These are phyloP conservation scores for Plagiodera versicolora DNA, from an alignment of 2,888 invertebrate genomes.

Conservation along the genomic window DNA sequence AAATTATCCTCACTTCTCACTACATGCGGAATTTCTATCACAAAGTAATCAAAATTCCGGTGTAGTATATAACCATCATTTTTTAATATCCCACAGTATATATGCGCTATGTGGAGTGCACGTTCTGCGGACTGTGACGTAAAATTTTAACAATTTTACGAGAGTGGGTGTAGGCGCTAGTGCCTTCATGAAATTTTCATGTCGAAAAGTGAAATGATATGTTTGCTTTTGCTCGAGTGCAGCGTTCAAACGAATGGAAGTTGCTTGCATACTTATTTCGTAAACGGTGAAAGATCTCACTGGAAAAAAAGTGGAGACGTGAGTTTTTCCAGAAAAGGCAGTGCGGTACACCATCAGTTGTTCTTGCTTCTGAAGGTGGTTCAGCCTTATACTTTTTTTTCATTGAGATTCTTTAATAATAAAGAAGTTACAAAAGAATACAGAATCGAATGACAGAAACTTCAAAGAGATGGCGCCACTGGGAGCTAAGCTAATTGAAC, in stretches of 20 bases:
- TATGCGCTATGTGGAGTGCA: conserved; percentile 9
- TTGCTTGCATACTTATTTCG: conserved; percentile 4
- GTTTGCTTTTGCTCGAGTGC: conserved; percentile 19
- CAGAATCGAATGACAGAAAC: too few relatives aligned
- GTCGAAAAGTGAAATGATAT: conserved; percentile 24
- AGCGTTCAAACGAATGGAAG: conserved; percentile 3
- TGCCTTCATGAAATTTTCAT: conserved; percentile 25
- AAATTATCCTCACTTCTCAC: not conserved
- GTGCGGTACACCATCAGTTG: too few relatives aligned
- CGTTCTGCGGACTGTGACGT: conserved; percentile 12
- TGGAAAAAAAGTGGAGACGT: too few relatives aligned
- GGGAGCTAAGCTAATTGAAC: too few relatives aligned
- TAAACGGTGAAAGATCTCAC: too few relatives aligned
- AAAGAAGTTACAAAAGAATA: too few relatives aligned
- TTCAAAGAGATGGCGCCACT: too few relatives aligned
- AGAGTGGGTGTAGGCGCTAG: conserved; percentile 14
- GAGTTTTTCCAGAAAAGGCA: too few relatives aligned
- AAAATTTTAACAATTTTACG: conserved; percentile 28
- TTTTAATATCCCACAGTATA: conserved; percentile 24
- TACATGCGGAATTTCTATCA: conserved; percentile 9
- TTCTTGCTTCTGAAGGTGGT: too few relatives aligned
- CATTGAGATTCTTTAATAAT: too few relatives aligned
- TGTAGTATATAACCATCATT: conserved; percentile 23
- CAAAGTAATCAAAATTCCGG: conserved; percentile 25
- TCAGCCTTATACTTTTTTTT: too few relatives aligned